Percentiles rank a stretch among this genome's conserved stretches.
Evolutionary conservation across 2,888 invertebrate genomes (phyloP).

Genomic region (Ophioninae sp.): DNA sequence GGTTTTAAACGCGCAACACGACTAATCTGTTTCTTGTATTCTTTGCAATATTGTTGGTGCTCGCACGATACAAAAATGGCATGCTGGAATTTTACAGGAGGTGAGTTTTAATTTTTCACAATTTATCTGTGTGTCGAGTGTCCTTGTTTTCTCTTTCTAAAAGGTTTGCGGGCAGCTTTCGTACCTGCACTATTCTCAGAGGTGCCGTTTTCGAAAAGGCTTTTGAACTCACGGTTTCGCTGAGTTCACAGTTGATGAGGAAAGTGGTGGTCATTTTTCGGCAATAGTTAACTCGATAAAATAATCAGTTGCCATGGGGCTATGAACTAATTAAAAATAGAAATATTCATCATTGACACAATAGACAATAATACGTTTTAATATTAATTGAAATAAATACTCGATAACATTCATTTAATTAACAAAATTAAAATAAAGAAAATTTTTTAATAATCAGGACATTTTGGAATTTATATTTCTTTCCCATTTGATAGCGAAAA

Average conservation of each 20-base stretch:
- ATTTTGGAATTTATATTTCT: background rate
- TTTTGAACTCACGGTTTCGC: constrained; percentile 17
- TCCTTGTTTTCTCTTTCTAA: constrained; percentile 11
- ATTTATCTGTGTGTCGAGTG: constrained; percentile 67
- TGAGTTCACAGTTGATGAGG: background rate
- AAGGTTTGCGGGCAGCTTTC: background rate
- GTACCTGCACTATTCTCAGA: background rate
- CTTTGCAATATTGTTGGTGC: constrained; percentile 81
- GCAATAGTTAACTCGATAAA: background rate
- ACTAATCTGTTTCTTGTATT: constrained; percentile 80
- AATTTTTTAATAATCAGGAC: background rate
- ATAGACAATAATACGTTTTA: background rate
- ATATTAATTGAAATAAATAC: no score
- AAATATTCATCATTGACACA: background rate
- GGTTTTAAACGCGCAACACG: constrained; percentile 74
- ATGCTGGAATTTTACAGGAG: constrained; percentile 80
- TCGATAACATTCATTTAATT: no score
- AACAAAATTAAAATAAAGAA: no score
- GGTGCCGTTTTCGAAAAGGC: background rate
- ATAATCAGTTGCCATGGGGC: background rate
- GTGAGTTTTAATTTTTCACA: constrained; percentile 79
- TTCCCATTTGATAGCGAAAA: background rate
- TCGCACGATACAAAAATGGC: constrained; percentile 79
- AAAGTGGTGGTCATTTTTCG: background rate
- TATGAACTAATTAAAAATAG: background rate